Base-by-base conservation (phyloP, 1,140 invertebrate species). In the Samia ricini region DNA sequence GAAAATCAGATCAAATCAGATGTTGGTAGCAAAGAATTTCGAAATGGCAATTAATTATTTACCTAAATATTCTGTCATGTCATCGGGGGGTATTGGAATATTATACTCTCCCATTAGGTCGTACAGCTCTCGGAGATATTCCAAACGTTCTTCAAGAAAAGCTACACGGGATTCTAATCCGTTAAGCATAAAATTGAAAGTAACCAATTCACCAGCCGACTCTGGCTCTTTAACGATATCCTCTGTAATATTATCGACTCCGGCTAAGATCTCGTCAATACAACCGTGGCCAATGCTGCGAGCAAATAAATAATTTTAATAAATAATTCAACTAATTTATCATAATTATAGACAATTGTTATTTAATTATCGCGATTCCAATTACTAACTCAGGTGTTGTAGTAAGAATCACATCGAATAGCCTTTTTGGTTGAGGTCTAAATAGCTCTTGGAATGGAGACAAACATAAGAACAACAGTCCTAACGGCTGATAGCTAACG, bases 401-500 rank as follows among this genome's bases (percentile, higher is more conserved):
- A 62, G 56, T 74, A 12, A 74, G 63, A n/a, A 89, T 71, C n/a
- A 96, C 92, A 58, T 92, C 90, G 57, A 96, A 92, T 54, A 96
- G 91, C 59, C 93, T 81, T 4, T 91, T 83, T 2, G 95, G 95
- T 50, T 94, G 94, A 0, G 95, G 94, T 12, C 93, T 89, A 20
- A 95, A 92, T 20, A 92, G 85, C 20, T 92, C 91, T 83, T 95
- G 96, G 76, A 97, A 95, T 33, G 92, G 92, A n/a, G 85, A 78
- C 18, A 95, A 91, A 63, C 94, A 93, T 5, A 97, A 76, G 59
- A 94, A 91, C 49, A 97, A 81, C 23, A 97, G 82, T 0, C 96
- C 96, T 5, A 94, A 66, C 0, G 89, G 90, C 64, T 95, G 91
- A 57, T 88, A 89, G 50, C 93, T 91, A 12, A 93, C 88, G 20